These are phyloP conservation scores for Musca vetustissima DNA, from an alignment of 1,140 invertebrate species.

Conservation along the genomic window DNA sequence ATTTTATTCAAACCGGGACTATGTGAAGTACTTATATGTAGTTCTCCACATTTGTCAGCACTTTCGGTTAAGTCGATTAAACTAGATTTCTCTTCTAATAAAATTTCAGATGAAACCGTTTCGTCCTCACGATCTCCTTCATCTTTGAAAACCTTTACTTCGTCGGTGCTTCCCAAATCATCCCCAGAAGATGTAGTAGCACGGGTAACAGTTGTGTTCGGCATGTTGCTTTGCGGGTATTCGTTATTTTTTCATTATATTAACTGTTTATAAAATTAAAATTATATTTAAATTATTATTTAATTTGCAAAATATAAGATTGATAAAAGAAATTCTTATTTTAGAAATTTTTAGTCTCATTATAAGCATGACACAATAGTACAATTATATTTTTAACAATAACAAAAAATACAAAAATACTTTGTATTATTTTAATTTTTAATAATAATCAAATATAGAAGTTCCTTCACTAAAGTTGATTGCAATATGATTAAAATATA, in stretches of 20 bases:
- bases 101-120: slow-evolving; percentile 85
- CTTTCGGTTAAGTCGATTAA: slow-evolving; percentile 91
- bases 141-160: slow-evolving; percentile 96
- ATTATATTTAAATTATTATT: too few species aligned
- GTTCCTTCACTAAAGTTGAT: too few species aligned
- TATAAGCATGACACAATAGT: too few species aligned
- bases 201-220: slow-evolving; percentile 41
- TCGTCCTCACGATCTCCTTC: slow-evolving; percentile 94
- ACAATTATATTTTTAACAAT: too few species aligned
- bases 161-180: slow-evolving; percentile 93
- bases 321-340: too few species aligned
- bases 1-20: slow-evolving; percentile 72
- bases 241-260: background rate
- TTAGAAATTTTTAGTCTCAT: too few species aligned
- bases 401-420: too few species aligned
- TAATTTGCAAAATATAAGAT: too few species aligned
- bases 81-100: slow-evolving; percentile 90
- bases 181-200: slow-evolving; percentile 66
- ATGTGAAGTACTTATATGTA: too few species aligned
- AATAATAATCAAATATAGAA: too few species aligned
- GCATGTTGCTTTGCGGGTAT: slow-evolving; percentile 32
- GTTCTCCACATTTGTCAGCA: slow-evolving; percentile 42
- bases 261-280: background rate
- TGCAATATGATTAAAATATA: too few species aligned
- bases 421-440: too few species aligned